Evolutionary conservation across 2,797 vertebrate genomes (phyloP), one percentile per base, ranked within the genome.

Genomic region (Sebastiscus tertius): DNA sequence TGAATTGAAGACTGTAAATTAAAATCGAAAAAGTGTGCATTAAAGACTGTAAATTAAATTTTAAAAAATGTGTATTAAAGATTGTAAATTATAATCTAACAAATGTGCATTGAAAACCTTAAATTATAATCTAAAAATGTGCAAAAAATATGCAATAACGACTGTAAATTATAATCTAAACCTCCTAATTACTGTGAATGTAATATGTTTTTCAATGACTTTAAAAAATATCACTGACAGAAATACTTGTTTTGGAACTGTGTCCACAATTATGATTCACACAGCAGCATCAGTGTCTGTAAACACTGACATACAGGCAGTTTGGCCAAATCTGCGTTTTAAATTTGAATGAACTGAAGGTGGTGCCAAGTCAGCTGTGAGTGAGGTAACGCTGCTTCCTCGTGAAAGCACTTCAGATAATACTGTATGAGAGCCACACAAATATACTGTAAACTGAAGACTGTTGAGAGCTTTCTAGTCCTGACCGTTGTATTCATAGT

Each of bases 261-360:
- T 49, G 34, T 82, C 58, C 62, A 54, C 49, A 75, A 49, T 87
- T 60, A 71, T 39, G 60, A 84, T 67, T 79, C 76, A 75, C 65
- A 29, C 58, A 72, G 69, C 75, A 73, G 62, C 78, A 49, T 75
- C 69, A 66, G 68, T 71, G 66, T 80, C 67, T 83, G 79, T 70
- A 76, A 76, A 88, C 75, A 75, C 71, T 79, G 77, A 86, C 79
- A 75, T 11, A 5, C 59, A 62, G 24, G 67, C 62, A 26, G 61
- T 75, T 89, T 85, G 69, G 66, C 79, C 82, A 87, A 85, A 77
- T 89, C 72, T 70, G 66, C 68, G 70, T 59, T 66, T 89, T 77
- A 89, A 92, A 91, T 85, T 88, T 91, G 75, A 64, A 87, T 87
- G 84, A 89, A 59, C 42, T 73, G 70, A 65, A 82, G 61, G 76